phyloP scores from a whole-genome alignment of 2,888 invertebrate species.

The Folsomia candida region DNA sequence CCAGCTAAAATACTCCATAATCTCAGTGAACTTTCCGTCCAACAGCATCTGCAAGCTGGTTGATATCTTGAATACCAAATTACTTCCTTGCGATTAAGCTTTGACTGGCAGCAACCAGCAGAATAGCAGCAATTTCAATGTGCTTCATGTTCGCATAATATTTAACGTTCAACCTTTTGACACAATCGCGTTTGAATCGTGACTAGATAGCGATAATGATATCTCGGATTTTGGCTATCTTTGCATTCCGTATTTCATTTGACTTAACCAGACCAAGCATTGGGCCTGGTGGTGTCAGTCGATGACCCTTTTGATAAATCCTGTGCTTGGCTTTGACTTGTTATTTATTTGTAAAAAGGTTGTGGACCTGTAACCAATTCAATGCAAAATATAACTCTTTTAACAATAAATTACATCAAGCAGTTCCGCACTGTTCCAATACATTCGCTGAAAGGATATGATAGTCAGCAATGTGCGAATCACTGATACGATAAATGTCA shows the following conservation, averaged over 20 bases:
- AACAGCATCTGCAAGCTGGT: neutral
- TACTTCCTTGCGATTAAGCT: constrained; percentile 1
- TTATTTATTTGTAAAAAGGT: constrained; percentile 7
- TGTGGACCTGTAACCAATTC: neutral
- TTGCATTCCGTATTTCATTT: constrained; percentile 3
- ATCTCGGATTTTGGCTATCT: constrained; percentile 29
- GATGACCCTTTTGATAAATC: constrained; percentile 34
- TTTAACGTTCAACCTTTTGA: constrained; percentile 24
- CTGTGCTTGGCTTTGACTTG: neutral
- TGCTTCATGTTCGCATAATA: neutral
- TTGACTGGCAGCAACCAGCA: neutral
- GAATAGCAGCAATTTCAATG: neutral
- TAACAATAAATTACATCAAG: neutral
- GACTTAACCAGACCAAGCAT: neutral
- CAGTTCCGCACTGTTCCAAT: neutral
- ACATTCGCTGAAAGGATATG: neutral
- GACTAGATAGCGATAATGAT: constrained; percentile 27
- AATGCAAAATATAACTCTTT: neutral
- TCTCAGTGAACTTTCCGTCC: neutral
- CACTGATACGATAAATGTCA: neutral
- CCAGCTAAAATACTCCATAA: too few relatives aligned
- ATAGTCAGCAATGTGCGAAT: neutral
- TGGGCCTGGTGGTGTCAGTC: constrained; percentile 23
- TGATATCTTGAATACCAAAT: constrained; percentile 5
- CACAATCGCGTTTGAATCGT: constrained; percentile 29